Conservation (phyloP, 1,140 invertebrate genomes). For the Drosophila neocordata region DNA sequence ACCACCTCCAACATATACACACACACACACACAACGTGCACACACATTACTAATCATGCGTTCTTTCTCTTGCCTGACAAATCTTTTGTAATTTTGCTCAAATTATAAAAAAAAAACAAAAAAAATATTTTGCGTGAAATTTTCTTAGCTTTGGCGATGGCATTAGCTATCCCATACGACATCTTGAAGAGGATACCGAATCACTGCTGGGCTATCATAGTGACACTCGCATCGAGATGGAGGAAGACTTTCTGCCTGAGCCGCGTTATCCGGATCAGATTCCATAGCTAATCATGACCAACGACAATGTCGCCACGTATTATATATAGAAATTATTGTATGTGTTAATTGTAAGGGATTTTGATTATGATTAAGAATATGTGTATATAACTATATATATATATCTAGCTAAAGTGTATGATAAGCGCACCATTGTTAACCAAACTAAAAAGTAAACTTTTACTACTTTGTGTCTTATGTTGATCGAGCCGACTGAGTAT, state of each 20-base stretch:
- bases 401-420: background rate
- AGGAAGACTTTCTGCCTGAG: constrained; percentile 75
- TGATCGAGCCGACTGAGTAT: constrained; percentile 7
- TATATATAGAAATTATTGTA: constrained; percentile 62
- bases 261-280: constrained; percentile 73
- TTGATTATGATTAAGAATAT: background rate
- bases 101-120: constrained; percentile 25
- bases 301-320: constrained; percentile 79
- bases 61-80: background rate
- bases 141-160: constrained; percentile 92
- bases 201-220: constrained; percentile 86
- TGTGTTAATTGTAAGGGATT: constrained; percentile 8
- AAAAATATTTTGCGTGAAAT: constrained; percentile 22
- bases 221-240: constrained; percentile 84
- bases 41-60: constrained; percentile 29
- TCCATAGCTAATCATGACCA: constrained; percentile 80
- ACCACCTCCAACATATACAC: constrained; percentile 13
- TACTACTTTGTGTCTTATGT: constrained; percentile 2
- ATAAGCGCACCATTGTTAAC: constrained; percentile 5
- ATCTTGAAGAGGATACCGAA: constrained; percentile 91
- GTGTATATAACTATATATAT: background rate
- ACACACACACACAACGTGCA: background rate
- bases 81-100: constrained; percentile 5
- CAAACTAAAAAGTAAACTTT: background rate
- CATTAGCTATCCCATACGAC: constrained; percentile 91